Evolutionary conservation across 1,140 invertebrate genomes (phyloP).

Genomic region (Phenacoccus solenopsis): DNA sequence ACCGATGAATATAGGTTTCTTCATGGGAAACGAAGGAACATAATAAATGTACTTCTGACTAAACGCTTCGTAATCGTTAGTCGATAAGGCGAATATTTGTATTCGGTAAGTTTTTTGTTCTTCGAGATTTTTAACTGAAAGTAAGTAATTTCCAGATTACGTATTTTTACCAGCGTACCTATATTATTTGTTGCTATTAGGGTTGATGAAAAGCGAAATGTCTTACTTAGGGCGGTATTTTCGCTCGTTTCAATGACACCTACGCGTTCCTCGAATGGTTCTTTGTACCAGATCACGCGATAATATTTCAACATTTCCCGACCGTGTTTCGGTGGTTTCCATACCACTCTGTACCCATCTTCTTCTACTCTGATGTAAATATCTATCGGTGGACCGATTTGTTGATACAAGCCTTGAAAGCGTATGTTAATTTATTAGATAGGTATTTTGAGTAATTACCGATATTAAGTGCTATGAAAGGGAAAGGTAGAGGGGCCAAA

Average conservation of each 20-base stretch:
- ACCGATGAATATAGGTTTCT: neutral
- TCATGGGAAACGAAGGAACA: constrained; percentile 34
- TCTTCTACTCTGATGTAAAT: constrained; percentile 42
- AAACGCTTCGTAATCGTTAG: constrained; percentile 39
- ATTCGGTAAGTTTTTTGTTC: constrained; percentile 52
- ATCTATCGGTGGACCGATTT: constrained; percentile 49
- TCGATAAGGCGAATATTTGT: constrained; percentile 46
- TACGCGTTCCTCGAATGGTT: constrained; percentile 36
- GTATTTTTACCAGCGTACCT: no score
- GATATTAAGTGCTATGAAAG: no score
- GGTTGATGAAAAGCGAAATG: no score
- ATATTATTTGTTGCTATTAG: neutral
- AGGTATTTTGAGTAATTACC: no score
- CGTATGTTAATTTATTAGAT: no score
- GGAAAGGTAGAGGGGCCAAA: no score
- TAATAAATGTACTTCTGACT: constrained; percentile 43
- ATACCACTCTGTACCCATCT: constrained; percentile 55
- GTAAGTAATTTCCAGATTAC: no score
- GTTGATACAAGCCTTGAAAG: constrained; percentile 26
- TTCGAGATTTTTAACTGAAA: constrained; percentile 43
- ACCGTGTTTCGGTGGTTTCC: constrained; percentile 51
- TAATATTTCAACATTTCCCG: constrained; percentile 43
- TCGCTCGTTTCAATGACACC: constrained; percentile 48
- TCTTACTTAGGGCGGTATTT: constrained; percentile 43
- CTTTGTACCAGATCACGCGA: constrained; percentile 46